Base-by-base conservation (phyloP, 2,888 invertebrate species). In the Andrena chrysosceles region DNA sequence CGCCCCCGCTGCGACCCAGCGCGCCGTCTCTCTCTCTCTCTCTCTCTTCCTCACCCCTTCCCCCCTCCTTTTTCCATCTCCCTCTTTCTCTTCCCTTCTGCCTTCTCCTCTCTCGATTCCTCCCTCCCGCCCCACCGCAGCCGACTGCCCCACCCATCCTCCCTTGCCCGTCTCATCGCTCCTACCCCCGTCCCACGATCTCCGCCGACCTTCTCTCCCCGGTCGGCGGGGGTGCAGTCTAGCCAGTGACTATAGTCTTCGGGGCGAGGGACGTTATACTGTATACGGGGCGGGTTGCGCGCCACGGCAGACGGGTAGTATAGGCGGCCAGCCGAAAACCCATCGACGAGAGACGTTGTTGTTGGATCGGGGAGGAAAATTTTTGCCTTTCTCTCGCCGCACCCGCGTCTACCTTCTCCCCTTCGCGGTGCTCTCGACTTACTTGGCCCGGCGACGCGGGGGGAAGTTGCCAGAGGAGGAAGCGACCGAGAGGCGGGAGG, bases 21-120 rank as follows among this genome's bases (percentile, higher is more conserved):
- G 74, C 60, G 63, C 56, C 72, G 62, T 82, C 69, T 70, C 74
- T 74, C 59, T 94, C 94, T 85, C 91, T 92, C 92, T 93, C 94
- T 83, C 91, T 93, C 91, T 91, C 92, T 93, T 85, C 74, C 73
- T 74, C 77, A 73, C 60, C 63, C 56, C 72, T 68, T 80, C 68
- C 84, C 79, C 73, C 81, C 71, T 73, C 83, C 52, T 35, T 8
- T 35, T 35, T 10, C 10, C 35, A 10, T 35, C 35, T 10, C 35
- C 10, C 78, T 35, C 72, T 74, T 67, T 79, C 94, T 94, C 87
- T 94, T 94, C 86, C 91, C 92, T 92, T 93, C 94, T 83, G 91
- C 93, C 91, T 91, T 92, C 93, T 85, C 74, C 60, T 52, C 75
- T 60, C 60, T 76, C 73, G 52, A 31, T 31, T 71, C 69, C 66